Evolutionary conservation across 2,113 vertebrate genomes (phyloP).

Genomic region (Hyla sarda): DNA sequence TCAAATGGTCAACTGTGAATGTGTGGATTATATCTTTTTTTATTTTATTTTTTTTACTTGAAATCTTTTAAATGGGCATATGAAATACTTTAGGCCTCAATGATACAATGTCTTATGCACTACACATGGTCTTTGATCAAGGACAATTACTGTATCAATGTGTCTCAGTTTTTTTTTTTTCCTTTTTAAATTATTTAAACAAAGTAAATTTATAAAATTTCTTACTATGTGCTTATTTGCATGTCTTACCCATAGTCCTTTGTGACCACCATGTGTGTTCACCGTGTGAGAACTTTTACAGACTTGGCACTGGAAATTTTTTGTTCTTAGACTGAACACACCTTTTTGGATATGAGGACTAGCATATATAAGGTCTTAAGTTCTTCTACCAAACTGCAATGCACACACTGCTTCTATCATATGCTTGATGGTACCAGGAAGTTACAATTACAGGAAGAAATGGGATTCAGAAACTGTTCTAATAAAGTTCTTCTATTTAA

Average conservation of each 20-base stretch:
- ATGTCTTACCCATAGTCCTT: slow-evolving; percentile 42
- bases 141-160: slow-evolving; percentile 62
- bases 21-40: slow-evolving; percentile 55
- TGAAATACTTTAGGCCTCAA: slow-evolving; percentile 63
- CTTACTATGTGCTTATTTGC: slow-evolving; percentile 29
- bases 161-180: slow-evolving; percentile 4
- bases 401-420: slow-evolving; percentile 66
- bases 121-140: slow-evolving; percentile 67
- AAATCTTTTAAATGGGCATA: slow-evolving; percentile 65
- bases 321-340: slow-evolving; percentile 58
- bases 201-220: slow-evolving; percentile 19
- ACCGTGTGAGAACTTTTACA: slow-evolving; percentile 23
- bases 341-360: slow-evolving; percentile 59
- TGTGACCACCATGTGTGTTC: slow-evolving; percentile 26
- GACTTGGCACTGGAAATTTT: slow-evolving; percentile 44
- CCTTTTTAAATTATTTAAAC: slow-evolving; percentile 17
- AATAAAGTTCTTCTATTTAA: slow-evolving; percentile 79
- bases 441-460: slow-evolving; percentile 59
- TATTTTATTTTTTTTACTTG: slow-evolving; percentile 80
- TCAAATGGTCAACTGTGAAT: slow-evolving; percentile 73
- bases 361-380: slow-evolving; percentile 50
- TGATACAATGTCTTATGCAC: slow-evolving; percentile 67
- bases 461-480: slow-evolving; percentile 64
- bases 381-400: slow-evolving; percentile 55
- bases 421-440: slow-evolving; percentile 73